Evolutionary conservation across 2,888 invertebrate genomes (phyloP), one percentile per base, ranked within the genome.

Genomic region (Caenorhabditis auriculariae): DNA sequence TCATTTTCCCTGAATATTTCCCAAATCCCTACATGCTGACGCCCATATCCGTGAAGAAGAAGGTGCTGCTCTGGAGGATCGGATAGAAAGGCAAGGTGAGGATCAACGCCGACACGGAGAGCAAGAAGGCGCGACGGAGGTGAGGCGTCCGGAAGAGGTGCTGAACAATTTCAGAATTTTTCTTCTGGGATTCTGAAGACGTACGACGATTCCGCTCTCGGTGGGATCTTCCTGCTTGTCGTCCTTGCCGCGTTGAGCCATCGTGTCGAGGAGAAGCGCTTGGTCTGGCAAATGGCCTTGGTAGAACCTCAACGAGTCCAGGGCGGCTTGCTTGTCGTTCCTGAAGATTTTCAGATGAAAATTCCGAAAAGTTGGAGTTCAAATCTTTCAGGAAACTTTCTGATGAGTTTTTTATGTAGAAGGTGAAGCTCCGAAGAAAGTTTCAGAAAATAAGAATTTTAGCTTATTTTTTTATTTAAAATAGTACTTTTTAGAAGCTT

Each of bases 51-150:
- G 59, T 59, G 52, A 76, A 72, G 62, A 78, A 72, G 49, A 69
- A 61, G 23, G 78, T 77, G 32, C 74, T 73, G 47, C 58, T 66
- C 46, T 78, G 76, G 12, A 77, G 69, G 32, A 78, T 67, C 3
- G 78, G 77, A 54, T 78, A 78, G 65, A 78, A 78, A 1, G 78
- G 74, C 15, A 78, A 65, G 21, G 74, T 74, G 1, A 74, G 65
- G 29, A 69, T 50, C 6, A 76, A 64, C 7, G 69, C 67, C n/a
- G 69, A 62, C 5, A 78, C 66, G 4, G 72, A 67, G 15, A 78
- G 55, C 29, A 60, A 26, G 51, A 78, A 58, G 0, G 78, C 78
- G 23, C 61, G 54, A 2, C 77, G 65, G 4, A 78, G 66, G 54
- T 75, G 67, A 9, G 59, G 51, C 6, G 69, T 65, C 17, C 39